Evolutionary conservation across 2,113 vertebrate genomes (phyloP).

Genomic region (Tauraco erythrolophus): DNA sequence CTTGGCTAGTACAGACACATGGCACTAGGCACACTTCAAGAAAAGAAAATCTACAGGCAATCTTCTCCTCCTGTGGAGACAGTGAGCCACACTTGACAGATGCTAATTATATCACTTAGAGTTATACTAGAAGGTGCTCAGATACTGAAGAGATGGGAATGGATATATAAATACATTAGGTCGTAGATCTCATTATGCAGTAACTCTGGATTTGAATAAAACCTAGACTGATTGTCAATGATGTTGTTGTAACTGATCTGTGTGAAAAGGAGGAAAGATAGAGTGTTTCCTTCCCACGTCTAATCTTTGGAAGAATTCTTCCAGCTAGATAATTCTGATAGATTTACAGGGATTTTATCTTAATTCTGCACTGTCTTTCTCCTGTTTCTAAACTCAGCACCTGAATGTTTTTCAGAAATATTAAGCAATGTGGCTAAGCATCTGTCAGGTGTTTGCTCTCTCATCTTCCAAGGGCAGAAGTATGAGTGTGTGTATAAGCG

Average conservation of each 20-base stretch:
- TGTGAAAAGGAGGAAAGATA: not conserved
- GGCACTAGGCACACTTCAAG: not conserved
- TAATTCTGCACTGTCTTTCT: not conserved
- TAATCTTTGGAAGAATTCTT: not conserved
- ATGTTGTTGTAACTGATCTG: not conserved
- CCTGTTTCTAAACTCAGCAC: conserved; percentile 18
- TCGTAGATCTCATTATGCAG: not conserved
- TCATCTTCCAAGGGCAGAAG: conserved; percentile 29
- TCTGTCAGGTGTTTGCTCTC: conserved; percentile 49
- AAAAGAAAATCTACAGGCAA: not conserved
- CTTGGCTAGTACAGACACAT: not conserved
- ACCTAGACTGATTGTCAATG: not conserved
- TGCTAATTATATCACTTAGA: not conserved
- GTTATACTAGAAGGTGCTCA: not conserved
- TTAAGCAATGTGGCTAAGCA: conserved; percentile 26
- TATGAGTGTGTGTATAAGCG: not conserved
- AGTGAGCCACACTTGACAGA: not conserved
- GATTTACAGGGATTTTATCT: not conserved
- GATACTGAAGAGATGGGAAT: not conserved
- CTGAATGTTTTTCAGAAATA: conserved; percentile 10
- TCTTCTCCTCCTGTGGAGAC: not conserved
- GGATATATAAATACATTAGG: not conserved
- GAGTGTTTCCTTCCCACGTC: not conserved
- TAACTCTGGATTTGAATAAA: conserved; percentile 23
- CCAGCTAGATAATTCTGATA: not conserved